Percentiles rank a stretch among this genome's conserved stretches.
phyloP scores from a whole-genome alignment of 1,140 invertebrate species.

The Meloidogyne hapla region DNA sequence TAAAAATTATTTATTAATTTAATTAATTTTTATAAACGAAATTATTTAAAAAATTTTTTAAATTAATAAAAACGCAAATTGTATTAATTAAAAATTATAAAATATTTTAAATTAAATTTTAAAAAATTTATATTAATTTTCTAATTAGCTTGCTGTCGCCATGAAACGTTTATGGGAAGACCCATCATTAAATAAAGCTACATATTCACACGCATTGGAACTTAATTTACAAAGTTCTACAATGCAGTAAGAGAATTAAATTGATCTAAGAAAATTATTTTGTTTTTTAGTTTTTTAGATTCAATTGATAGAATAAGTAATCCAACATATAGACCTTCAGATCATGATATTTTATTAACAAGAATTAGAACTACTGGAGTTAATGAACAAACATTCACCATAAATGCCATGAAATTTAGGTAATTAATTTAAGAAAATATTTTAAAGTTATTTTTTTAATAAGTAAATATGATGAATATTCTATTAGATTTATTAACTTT shows the following conservation, averaged over 20 bases:
- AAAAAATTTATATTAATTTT: not conserved
- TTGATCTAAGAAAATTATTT: too few species aligned
- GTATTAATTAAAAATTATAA: too few species aligned
- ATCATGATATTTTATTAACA: slow-evolving; percentile 96
- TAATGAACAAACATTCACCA: slow-evolving; percentile 98
- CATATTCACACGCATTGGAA: slow-evolving; percentile 94
- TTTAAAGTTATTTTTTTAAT: too few species aligned
- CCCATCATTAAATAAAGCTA: slow-evolving; percentile 90
- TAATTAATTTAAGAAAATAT: slow-evolving; percentile 65
- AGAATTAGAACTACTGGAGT: slow-evolving; percentile 99
- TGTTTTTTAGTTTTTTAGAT: slow-evolving; percentile 67
- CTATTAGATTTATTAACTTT: too few species aligned
- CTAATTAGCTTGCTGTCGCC: slow-evolving; percentile 68
- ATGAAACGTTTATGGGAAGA: slow-evolving; percentile 99
- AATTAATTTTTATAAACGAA: too few species aligned
- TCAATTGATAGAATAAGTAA: slow-evolving; percentile 88
- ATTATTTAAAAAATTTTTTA: too few species aligned
- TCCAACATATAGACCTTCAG: slow-evolving; percentile 93
- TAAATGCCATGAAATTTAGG: slow-evolving; percentile 99
- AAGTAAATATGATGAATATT: too few species aligned
- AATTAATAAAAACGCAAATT: too few species aligned
- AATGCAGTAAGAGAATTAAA: slow-evolving; percentile 85
- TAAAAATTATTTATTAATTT: too few species aligned
- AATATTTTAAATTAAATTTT: slow-evolving; percentile 71
- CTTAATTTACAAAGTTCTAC: slow-evolving; percentile 99